Conservation (phyloP, 2,113 vertebrate genomes). For the Megaleporinus macrocephalus region DNA sequence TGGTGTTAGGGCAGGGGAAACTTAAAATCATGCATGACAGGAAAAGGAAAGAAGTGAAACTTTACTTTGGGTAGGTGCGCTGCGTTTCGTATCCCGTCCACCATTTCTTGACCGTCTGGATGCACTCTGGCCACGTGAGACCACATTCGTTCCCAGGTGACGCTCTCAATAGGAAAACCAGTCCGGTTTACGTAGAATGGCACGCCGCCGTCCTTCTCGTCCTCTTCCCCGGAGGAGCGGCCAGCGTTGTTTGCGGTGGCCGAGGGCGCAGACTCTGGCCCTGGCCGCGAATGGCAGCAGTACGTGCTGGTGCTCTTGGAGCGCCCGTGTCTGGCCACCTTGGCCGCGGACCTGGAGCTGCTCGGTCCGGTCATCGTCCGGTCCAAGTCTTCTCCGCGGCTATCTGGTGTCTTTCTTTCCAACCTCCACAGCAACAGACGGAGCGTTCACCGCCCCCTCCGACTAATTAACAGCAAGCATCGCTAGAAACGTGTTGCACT, state of each 20-base stretch:
- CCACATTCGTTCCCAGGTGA: constrained; percentile 98
- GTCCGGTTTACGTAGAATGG: constrained; percentile 92
- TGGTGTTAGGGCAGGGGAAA: too few relatives aligned
- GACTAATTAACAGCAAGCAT: constrained; percentile 3
- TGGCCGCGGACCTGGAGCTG: constrained; percentile 74
- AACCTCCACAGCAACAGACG: not conserved
- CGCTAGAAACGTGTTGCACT: constrained; percentile 30
- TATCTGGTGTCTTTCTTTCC: constrained; percentile 29
- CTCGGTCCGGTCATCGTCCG: constrained; percentile 84
- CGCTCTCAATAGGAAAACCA: constrained; percentile 90
- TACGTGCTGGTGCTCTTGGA: constrained; percentile 85
- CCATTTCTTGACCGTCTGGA: constrained; percentile 91
- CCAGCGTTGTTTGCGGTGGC: constrained; percentile 74
- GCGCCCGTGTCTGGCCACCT: constrained; percentile 80
- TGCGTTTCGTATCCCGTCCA: constrained; percentile 86
- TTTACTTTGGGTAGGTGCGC: constrained; percentile 85
- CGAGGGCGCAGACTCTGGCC: constrained; percentile 62
- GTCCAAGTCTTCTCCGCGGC: not conserved
- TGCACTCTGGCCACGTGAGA: constrained; percentile 89
- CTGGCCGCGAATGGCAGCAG: constrained; percentile 64
- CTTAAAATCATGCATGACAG: too few relatives aligned
- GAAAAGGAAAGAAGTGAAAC: not conserved
- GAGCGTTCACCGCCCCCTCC: constrained; percentile 15
- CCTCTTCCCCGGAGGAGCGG: constrained; percentile 83
- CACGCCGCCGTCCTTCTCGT: constrained; percentile 90